These are phyloP conservation scores for Tubulanus polymorphus DNA, from an alignment of 2,888 invertebrate species.

Conservation along the genomic window DNA sequence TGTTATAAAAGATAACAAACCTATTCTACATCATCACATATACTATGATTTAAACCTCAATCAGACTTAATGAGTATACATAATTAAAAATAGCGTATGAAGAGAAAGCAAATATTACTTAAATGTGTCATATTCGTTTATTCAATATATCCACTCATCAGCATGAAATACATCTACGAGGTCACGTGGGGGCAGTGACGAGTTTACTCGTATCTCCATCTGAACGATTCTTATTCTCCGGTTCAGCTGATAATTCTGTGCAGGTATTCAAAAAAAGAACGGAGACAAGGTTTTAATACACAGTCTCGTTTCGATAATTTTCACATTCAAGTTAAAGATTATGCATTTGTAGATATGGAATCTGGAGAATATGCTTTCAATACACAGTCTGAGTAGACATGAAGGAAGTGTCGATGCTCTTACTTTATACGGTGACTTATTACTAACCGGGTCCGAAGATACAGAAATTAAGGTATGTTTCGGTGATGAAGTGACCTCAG, in stretches of 20 bases:
- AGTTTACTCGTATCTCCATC: slow-evolving; percentile 31
- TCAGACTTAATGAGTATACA: too few species aligned
- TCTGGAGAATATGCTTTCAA: slow-evolving; percentile 45
- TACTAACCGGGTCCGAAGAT: slow-evolving; percentile 45
- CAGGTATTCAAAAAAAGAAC: too few species aligned
- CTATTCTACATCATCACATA: too few species aligned
- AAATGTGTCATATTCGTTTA: slow-evolving; percentile 41
- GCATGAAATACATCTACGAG: slow-evolving; percentile 31
- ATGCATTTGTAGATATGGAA: slow-evolving; percentile 47
- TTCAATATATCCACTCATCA: slow-evolving; percentile 31
- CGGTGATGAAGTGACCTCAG: too few species aligned
- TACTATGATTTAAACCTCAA: too few species aligned
- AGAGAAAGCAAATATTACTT: too few species aligned
- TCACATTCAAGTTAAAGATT: too few species aligned
- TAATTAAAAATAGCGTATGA: too few species aligned
- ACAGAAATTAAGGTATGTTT: slow-evolving; percentile 47
- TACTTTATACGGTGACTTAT: slow-evolving; percentile 33
- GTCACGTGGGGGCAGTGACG: slow-evolving; percentile 41
- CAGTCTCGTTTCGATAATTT: too few species aligned
- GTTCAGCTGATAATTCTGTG: slow-evolving; percentile 40
- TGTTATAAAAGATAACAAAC: too few species aligned
- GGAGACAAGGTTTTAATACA: too few species aligned
- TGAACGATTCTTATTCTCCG: slow-evolving; percentile 39
- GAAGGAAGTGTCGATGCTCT: slow-evolving; percentile 41
- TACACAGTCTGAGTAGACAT: slow-evolving; percentile 40